Evolutionary conservation across 2,888 invertebrate genomes (phyloP).

Genomic region (Shargacucullia verbasci): DNA sequence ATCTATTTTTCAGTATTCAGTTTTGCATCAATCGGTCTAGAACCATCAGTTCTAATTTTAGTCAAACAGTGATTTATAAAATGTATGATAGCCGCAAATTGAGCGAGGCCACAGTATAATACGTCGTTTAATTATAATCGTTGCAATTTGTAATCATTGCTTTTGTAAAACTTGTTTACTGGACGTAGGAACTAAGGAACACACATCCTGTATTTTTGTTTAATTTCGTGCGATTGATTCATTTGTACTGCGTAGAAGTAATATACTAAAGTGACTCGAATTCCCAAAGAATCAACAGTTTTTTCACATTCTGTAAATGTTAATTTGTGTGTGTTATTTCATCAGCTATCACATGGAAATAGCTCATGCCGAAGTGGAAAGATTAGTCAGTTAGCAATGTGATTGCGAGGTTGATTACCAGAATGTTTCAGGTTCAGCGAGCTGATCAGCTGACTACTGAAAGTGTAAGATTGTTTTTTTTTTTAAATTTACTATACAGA

Average conservation of each 20-base stretch:
- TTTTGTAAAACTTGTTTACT: conserved; percentile 40
- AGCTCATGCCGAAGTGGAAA: too few relatives aligned
- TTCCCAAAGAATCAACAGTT: too few relatives aligned
- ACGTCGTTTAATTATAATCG: conserved; percentile 28
- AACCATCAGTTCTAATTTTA: conserved; percentile 17
- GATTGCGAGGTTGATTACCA: too few relatives aligned
- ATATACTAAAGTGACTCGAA: too few relatives aligned
- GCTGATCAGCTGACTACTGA: too few relatives aligned
- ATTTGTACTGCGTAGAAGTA: neutral
- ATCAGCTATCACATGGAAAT: too few relatives aligned
- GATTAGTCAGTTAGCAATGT: too few relatives aligned
- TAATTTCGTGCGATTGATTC: conserved; percentile 10
- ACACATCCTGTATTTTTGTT: conserved; percentile 32
- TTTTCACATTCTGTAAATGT: too few relatives aligned
- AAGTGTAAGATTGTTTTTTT: too few relatives aligned
- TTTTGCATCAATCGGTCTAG: neutral
- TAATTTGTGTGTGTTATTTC: too few relatives aligned
- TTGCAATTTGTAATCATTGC: conserved; percentile 45
- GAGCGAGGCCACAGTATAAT: conserved; percentile 21
- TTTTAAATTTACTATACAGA: too few relatives aligned
- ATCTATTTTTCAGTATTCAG: neutral
- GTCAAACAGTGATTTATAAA: conserved; percentile 16
- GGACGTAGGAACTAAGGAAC: conserved; percentile 20
- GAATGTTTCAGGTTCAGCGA: too few relatives aligned
- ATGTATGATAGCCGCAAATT: conserved; percentile 30